phyloP scores from a whole-genome alignment of 2,113 vertebrate genomes.

The Pogonocichla stellata region DNA sequence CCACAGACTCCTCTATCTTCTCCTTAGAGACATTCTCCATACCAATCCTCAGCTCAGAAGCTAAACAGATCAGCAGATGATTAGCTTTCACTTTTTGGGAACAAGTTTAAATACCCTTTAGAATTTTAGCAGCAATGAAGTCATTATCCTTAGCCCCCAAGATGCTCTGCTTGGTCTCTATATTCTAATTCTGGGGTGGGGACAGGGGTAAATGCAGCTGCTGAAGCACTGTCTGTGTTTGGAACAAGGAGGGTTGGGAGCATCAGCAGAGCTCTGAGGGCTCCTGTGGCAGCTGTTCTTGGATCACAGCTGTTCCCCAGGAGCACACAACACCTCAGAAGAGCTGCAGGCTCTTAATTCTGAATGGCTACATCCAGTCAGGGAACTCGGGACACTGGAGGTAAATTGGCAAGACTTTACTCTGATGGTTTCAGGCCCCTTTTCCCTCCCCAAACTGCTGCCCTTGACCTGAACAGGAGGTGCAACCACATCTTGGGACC shows the following conservation, averaged over 20 bases:
- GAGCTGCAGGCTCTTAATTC: background rate
- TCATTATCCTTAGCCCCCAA: background rate
- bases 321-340: background rate
- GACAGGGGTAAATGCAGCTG: background rate
- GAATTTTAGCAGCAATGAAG: background rate
- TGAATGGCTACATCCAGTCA: background rate
- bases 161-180: background rate
- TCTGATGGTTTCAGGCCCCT: background rate
- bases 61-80: background rate
- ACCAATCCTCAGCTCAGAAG: background rate
- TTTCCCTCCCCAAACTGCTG: background rate
- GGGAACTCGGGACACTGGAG: background rate
- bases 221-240: background rate
- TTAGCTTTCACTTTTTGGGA: background rate
- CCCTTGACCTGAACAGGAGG: fast-evolving
- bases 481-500: background rate
- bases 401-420: background rate
- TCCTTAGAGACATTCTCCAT: background rate
- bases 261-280: background rate
- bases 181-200: background rate
- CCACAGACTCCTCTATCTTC: background rate
- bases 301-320: background rate
- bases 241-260: background rate
- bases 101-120: background rate
- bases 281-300: background rate